phyloP scores from a whole-genome alignment of 2,888 invertebrate genomes.

The Ennomos erosarius region DNA sequence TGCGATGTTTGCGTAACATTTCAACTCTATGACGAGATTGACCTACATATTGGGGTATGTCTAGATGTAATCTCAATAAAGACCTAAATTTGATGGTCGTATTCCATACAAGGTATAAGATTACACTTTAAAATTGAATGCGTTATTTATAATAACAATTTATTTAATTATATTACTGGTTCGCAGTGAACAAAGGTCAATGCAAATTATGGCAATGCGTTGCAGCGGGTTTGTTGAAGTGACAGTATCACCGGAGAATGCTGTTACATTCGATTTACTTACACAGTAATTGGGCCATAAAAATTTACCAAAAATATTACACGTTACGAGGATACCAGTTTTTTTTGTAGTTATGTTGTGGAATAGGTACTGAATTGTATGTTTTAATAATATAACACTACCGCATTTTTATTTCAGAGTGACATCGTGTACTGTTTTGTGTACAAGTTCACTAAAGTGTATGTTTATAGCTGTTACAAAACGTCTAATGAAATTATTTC shows the following conservation, averaged over 20 bases:
- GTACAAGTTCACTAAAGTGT: no score
- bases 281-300: not conserved
- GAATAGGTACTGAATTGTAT: no score
- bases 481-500: no score
- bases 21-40: constrained; percentile 15
- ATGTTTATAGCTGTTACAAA: no score
- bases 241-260: constrained; percentile 51
- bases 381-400: no score
- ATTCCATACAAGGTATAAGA: constrained; percentile 21
- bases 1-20: constrained; percentile 12
- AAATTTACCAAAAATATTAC: not conserved
- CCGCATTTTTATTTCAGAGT: no score
- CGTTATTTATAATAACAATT: constrained; percentile 2
- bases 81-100: constrained; percentile 30
- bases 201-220: constrained; percentile 47
- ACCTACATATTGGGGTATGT: constrained; percentile 15
- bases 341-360: not conserved
- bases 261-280: constrained; percentile 40
- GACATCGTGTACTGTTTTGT: no score
- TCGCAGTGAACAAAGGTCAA: constrained; percentile 46
- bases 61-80: constrained; percentile 31
- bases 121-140: constrained; percentile 17
- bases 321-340: not conserved
- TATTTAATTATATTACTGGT: constrained; percentile 27
- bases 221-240: constrained; percentile 48